These are phyloP conservation scores for Periophthalmus modestus DNA, from an alignment of 2,113 vertebrate species.

Conservation along the genomic window DNA sequence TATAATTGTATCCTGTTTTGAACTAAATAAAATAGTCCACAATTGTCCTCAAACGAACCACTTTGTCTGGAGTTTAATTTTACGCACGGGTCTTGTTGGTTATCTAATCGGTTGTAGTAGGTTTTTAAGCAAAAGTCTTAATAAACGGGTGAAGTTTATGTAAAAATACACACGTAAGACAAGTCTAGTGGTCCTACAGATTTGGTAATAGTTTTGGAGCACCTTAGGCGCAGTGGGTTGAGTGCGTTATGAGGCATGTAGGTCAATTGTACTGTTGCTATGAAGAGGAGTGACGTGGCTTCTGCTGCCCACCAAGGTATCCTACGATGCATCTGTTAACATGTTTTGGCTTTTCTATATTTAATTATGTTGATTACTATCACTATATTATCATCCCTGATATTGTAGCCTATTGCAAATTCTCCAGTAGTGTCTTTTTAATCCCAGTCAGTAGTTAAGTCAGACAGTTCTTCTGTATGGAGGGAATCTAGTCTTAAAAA, in stretches of 20 bases:
- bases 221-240: conserved; percentile 48
- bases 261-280: conserved; percentile 72
- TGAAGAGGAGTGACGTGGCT: conserved; percentile 73
- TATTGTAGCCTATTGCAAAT: neutral
- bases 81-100: neutral
- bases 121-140: neutral
- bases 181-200: conserved; percentile 5
- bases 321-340: conserved; percentile 54
- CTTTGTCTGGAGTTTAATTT: conserved; percentile 31
- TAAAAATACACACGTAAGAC: neutral
- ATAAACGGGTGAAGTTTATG: neutral
- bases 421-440: neutral
- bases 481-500: neutral
- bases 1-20: conserved; percentile 35
- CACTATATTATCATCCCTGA: neutral
- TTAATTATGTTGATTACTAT: neutral
- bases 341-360: conserved; percentile 24
- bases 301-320: conserved; percentile 65
- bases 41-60: neutral
- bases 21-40: conserved; percentile 54
- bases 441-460: conserved; percentile 25
- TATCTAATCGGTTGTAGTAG: neutral
- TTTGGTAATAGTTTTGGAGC: conserved; percentile 52
- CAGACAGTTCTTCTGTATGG: neutral
- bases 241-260: conserved; percentile 64